phyloP scores from a whole-genome alignment of 2,888 invertebrate genomes.

The Eretmocerus hayati region DNA sequence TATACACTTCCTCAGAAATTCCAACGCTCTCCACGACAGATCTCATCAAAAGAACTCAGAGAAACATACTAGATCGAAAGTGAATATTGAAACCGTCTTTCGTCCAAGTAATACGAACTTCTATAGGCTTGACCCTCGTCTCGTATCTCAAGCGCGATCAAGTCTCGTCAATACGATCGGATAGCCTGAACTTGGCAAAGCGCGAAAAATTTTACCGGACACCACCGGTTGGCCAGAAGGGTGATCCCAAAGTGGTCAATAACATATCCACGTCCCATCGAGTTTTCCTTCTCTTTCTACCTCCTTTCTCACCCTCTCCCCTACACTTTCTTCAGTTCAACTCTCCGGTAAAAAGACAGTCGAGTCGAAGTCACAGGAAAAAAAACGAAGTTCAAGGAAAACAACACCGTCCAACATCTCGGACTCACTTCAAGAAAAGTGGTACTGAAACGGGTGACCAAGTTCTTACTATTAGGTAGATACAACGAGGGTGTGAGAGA shows the following conservation, averaged over 20 bases:
- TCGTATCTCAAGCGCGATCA: too few species aligned
- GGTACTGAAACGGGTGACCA: neutral
- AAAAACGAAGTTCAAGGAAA: neutral
- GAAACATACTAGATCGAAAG: too few species aligned
- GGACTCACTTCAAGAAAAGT: neutral
- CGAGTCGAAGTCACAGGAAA: neutral
- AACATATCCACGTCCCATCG: neutral
- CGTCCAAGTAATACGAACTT: too few species aligned
- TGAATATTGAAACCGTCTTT: too few species aligned
- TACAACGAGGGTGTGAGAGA: conserved; percentile 1
- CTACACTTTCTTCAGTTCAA: too few species aligned
- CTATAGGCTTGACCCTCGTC: too few species aligned
- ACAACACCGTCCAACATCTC: neutral
- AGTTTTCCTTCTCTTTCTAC: neutral
- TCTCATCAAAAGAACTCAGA: too few species aligned
- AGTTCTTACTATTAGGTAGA: too few species aligned
- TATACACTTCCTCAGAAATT: too few species aligned
- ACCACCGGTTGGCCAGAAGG: too few species aligned
- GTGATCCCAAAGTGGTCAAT: conserved; percentile 15
- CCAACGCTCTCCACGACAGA: too few species aligned
- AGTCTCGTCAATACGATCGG: too few species aligned
- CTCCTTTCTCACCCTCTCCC: conserved; percentile 13
- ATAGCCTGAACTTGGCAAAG: neutral
- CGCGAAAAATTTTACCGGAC: conserved; percentile 12
- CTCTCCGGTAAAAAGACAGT: neutral